These are phyloP conservation scores for Brachylomia viminalis DNA, from an alignment of 2,888 invertebrate species.

Conservation along the genomic window DNA sequence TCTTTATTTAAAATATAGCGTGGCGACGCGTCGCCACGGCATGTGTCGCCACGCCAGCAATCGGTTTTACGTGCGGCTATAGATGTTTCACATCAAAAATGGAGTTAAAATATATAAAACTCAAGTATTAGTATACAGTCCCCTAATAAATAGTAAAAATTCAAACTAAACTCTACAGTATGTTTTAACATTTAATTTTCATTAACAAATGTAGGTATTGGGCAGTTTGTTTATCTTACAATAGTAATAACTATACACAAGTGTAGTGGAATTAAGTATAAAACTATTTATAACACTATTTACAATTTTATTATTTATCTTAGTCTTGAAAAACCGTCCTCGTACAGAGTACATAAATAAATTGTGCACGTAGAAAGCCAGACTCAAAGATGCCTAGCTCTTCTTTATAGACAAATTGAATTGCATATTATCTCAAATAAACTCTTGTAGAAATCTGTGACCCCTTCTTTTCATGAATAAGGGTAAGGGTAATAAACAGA, in stretches of 20 bases:
- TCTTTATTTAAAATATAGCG: too few species aligned
- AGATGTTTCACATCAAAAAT: too few species aligned
- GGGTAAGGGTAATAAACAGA: conserved; percentile 24
- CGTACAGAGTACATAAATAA: background rate
- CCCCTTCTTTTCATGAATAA: background rate
- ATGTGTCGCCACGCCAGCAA: too few species aligned
- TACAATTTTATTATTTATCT: conserved; percentile 55
- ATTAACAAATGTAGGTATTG: conserved; percentile 65
- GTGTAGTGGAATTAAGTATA: conserved; percentile 51
- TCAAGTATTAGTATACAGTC: background rate
- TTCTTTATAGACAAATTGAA: background rate
- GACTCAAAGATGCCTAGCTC: background rate
- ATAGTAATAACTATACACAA: conserved; percentile 60
- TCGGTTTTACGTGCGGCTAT: too few species aligned
- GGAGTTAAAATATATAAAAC: background rate
- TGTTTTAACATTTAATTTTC: conserved; percentile 64
- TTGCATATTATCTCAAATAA: background rate
- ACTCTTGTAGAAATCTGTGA: background rate
- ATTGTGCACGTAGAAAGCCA: too few species aligned
- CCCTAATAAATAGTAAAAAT: background rate
- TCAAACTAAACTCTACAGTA: conserved; percentile 29
- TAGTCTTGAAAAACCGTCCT: conserved; percentile 6
- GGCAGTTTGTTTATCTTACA: conserved; percentile 67
- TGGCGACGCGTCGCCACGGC: too few species aligned
- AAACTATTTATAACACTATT: conserved; percentile 66